phyloP scores from a whole-genome alignment of 2,797 vertebrate species.

The Zenarchopterus dispar region DNA sequence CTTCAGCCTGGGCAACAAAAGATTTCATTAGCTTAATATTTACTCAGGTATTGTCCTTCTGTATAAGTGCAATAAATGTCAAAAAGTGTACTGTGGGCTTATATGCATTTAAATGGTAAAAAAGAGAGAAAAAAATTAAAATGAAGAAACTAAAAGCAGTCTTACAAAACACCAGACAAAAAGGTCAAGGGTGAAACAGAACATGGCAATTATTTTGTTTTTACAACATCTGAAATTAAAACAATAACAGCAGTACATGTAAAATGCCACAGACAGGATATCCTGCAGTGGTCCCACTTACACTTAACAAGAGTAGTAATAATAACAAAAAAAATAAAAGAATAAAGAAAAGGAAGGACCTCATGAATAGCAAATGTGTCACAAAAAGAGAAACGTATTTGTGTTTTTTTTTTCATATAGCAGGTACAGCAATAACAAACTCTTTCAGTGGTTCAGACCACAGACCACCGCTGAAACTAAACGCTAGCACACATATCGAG shows the following conservation, averaged over 20 bases:
- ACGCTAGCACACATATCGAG: slow-evolving; percentile 76
- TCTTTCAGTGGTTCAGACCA: slow-evolving; percentile 65
- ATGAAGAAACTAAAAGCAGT: slow-evolving; percentile 52
- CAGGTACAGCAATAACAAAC: slow-evolving; percentile 73
- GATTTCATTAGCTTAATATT: slow-evolving; percentile 44
- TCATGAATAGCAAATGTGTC: slow-evolving; percentile 69
- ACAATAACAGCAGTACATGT: slow-evolving; percentile 33
- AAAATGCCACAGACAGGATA: slow-evolving; percentile 41
- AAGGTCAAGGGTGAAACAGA: slow-evolving; percentile 52
- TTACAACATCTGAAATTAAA: slow-evolving; percentile 64
- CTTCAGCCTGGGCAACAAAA: slow-evolving; percentile 53
- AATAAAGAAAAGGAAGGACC: slow-evolving; percentile 46
- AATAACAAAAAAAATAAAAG: slow-evolving; percentile 50
- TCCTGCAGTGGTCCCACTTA: slow-evolving; percentile 37
- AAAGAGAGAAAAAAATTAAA: slow-evolving; percentile 70
- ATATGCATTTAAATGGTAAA: slow-evolving; percentile 51
- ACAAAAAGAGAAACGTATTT: slow-evolving; percentile 75
- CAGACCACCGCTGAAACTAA: slow-evolving; percentile 73
- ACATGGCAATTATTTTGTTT: slow-evolving; percentile 51
- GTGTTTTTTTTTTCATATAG: slow-evolving; percentile 53
- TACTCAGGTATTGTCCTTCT: slow-evolving; percentile 62
- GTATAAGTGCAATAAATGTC: slow-evolving; percentile 62
- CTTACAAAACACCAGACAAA: slow-evolving; percentile 63
- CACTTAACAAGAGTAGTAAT: slow-evolving; percentile 35
- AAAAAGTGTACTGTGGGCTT: slow-evolving; percentile 62